Percentiles rank a stretch among this genome's conserved stretches.
Conservation (phyloP, 1,140 invertebrate species). For the Drosophila erecta region DNA sequence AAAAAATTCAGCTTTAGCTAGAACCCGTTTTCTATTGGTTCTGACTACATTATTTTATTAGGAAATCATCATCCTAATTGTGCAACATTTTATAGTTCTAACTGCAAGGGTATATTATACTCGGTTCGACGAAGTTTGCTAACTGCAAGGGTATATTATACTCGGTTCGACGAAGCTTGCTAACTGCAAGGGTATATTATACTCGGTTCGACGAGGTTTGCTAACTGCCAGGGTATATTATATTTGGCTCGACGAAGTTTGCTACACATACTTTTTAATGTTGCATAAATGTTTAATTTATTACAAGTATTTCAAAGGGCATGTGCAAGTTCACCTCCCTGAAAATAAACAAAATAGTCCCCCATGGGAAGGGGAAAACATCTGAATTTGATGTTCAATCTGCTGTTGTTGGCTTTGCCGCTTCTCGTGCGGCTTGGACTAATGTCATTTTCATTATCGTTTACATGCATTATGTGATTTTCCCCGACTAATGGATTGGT, state of each 20-base stretch:
- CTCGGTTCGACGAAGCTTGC: too few relatives aligned
- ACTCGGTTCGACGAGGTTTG: too few relatives aligned
- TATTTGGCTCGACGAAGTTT: too few relatives aligned
- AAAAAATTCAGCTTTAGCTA: background rate
- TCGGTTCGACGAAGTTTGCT: too few relatives aligned
- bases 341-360: background rate
- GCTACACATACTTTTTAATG: too few relatives aligned
- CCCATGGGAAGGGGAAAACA: constrained; percentile 30
- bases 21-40: background rate
- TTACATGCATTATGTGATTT: constrained; percentile 80
- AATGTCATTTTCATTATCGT: constrained; percentile 78
- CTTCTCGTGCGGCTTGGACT: constrained; percentile 48
- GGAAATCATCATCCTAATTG: too few relatives aligned
- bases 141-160: background rate
- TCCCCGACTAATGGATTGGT: constrained; percentile 72
- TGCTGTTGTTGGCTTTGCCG: constrained; percentile 15
- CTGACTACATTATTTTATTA: background rate
- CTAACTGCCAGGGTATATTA: background rate
- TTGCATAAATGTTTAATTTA: too few relatives aligned
- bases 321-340: background rate
- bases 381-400: constrained; percentile 34
- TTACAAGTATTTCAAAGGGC: background rate
- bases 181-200: background rate
- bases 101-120: background rate
- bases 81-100: too few relatives aligned